These are phyloP conservation scores for Rana temporaria DNA, from an alignment of 2,113 vertebrate species.

Conservation along the genomic window DNA sequence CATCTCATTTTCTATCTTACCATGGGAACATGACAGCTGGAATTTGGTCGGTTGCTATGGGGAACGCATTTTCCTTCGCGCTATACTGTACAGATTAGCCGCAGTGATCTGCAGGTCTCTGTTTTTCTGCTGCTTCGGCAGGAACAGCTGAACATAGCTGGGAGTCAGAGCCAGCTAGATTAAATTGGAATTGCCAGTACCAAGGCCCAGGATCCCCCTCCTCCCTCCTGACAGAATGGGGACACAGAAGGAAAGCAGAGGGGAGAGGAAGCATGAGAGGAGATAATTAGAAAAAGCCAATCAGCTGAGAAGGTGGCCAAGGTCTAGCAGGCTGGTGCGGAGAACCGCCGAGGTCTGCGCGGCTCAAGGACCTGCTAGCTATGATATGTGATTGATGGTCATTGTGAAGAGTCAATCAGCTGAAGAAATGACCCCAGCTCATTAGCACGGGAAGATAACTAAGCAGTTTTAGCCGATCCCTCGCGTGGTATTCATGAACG, in stretches of 20 bases:
- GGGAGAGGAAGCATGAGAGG: constrained; percentile 45
- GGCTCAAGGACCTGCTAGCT: constrained; percentile 32
- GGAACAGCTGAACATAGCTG: constrained; percentile 28
- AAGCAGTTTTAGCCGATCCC: not conserved
- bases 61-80: too few species aligned
- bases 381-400: constrained; percentile 42
- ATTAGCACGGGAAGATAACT: constrained; percentile 43
- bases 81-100: too few species aligned
- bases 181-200: constrained; percentile 39
- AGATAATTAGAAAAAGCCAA: constrained; percentile 55
- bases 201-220: constrained; percentile 1
- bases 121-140: not conserved
- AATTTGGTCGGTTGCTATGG: too few species aligned
- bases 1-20: too few species aligned
- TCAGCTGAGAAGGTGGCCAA: constrained; percentile 40
- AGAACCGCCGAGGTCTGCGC: not conserved
- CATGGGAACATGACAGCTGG: too few species aligned
- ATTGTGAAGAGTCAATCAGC: constrained; percentile 45
- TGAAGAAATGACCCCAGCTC: constrained; percentile 35
- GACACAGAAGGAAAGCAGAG: constrained; percentile 42
- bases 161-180: constrained; percentile 29
- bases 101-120: not conserved
- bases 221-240: constrained; percentile 29
- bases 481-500: not conserved
- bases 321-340: constrained; percentile 38